Evolutionary conservation across 2,888 invertebrate genomes (phyloP), one percentile per base, ranked within the genome.

Genomic region (Morpho achilles): DNA sequence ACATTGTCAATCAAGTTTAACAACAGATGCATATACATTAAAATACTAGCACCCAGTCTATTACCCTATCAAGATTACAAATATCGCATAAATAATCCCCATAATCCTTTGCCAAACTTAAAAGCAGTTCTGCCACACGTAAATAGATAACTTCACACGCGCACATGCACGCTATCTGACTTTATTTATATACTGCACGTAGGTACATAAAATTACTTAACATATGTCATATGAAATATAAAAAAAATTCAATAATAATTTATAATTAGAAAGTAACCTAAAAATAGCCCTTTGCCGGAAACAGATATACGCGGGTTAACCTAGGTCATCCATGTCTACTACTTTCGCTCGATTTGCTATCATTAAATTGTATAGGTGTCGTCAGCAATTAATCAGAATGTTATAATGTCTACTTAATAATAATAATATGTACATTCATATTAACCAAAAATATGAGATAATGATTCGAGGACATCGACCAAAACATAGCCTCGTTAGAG

Each of bases 321-420:
- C 85, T 87, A 87, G 88, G 87, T 87, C 87, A 87, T 81, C 77
- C 75, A 76, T 75, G 74, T 67, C 63, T 60, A 63, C 65, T 66
- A 85, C 85, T 87, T 84, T 86, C 81, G 76, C 79, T 74, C 69
- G 73, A 69, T 72, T 78, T 69, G 69, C 72, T 80, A 77, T 72
- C 70, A 69, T 71, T 75, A 69, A 72, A 70, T 69, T 70, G 68
- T 76, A 74, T 60, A 72, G 74, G 69, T 76, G 75, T 76, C 74
- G 75, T 79, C 75, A 73, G 72, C 70, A 74, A 69, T 72, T 68
- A 73, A 71, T 74, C 73, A 60, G 72, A 68, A 70, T 69, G 69
- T 67, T 74, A 66, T 62, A 65, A 70, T 63, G 55, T 63, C 42
- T 59, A 32, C 32, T 49, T 65, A 55, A 58, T 50, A 67, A 68